phyloP scores from a whole-genome alignment of 2,888 invertebrate species.

The Resseliella maxima region DNA sequence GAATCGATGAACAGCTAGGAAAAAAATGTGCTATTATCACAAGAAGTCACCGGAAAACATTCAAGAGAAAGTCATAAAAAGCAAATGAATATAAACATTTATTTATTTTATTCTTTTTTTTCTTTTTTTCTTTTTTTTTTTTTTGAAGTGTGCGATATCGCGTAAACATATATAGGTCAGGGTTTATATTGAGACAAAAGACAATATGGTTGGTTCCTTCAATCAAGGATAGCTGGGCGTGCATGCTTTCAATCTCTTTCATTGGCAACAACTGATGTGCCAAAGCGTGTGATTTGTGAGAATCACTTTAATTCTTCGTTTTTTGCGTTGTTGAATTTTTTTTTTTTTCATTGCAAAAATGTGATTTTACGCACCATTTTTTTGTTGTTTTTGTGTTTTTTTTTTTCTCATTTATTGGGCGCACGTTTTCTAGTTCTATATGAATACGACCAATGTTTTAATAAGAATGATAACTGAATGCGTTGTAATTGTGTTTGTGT shows the following conservation, averaged over 20 bases:
- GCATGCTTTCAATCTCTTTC: not conserved
- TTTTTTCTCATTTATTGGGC: not conserved
- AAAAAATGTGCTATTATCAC: not conserved
- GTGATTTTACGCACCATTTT: not conserved
- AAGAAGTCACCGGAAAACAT: not conserved
- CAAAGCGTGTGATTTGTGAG: not conserved
- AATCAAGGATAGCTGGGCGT: slow-evolving; percentile 27
- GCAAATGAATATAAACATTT: not conserved
- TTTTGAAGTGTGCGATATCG: not conserved
- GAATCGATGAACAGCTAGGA: not conserved
- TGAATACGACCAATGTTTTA: not conserved
- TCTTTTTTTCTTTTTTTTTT: not conserved
- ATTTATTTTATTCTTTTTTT: not conserved
- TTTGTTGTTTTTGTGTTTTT: no score
- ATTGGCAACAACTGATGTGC: not conserved
- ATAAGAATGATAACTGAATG: slow-evolving; percentile 13
- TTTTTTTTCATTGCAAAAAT: no score
- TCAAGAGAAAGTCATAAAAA: not conserved
- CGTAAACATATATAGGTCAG: slow-evolving; percentile 2
- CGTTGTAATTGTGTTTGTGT: slow-evolving; percentile 41
- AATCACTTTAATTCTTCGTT: no score
- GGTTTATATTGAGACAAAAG: slow-evolving; percentile 38
- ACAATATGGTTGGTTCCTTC: not conserved
- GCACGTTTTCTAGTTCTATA: not conserved
- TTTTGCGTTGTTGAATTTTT: no score